Conservation (phyloP, 1,140 invertebrate genomes). For the Yoshiicerus persimilis region DNA sequence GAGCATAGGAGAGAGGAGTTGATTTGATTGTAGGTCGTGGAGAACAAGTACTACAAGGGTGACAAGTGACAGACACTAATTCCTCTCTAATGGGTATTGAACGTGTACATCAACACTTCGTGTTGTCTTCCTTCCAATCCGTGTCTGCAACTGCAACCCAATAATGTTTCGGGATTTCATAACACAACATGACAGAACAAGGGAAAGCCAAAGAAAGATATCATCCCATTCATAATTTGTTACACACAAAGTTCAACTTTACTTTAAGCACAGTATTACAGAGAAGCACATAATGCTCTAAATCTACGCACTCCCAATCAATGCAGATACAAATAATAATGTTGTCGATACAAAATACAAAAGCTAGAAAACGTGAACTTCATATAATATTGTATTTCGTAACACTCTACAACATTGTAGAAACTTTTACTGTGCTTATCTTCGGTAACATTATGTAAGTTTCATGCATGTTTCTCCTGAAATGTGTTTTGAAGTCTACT, state of each 20-base stretch:
- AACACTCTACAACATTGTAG: too few relatives aligned
- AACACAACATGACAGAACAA: background rate
- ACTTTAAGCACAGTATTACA: background rate
- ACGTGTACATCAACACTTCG: conserved; percentile 13
- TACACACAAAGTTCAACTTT: background rate
- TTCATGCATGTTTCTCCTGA: background rate
- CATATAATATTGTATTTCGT: too few relatives aligned
- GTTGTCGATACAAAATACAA: too few relatives aligned
- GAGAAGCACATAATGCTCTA: too few relatives aligned
- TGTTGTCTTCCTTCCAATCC: background rate
- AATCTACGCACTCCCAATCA: too few relatives aligned
- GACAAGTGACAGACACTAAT: conserved; percentile 24
- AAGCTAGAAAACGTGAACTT: too few relatives aligned
- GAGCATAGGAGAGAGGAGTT: background rate
- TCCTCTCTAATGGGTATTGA: conserved; percentile 20
- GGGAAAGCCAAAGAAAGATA: background rate
- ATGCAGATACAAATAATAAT: too few relatives aligned
- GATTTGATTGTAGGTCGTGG: background rate
- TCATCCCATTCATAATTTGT: background rate
- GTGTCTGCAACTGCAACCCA: background rate
- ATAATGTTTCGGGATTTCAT: background rate
- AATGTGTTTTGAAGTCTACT: background rate
- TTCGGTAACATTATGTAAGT: too few relatives aligned
- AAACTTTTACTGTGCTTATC: background rate
- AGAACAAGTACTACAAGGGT: background rate